Percentiles rank a stretch among this genome's conserved stretches.
Evolutionary conservation across 2,113 vertebrate genomes (phyloP).

Genomic region (Datnioides undecimradiatus): DNA sequence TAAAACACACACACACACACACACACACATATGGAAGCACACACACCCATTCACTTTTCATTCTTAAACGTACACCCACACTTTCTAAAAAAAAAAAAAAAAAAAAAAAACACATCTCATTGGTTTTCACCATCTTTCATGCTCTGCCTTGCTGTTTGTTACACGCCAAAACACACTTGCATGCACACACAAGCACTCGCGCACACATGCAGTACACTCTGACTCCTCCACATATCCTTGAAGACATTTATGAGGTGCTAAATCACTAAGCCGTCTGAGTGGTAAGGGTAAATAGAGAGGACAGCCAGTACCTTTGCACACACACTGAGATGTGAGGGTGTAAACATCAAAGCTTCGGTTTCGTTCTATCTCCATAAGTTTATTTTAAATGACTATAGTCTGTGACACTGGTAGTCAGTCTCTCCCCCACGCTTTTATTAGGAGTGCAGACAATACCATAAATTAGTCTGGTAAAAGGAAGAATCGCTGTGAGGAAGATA

Average conservation of each 20-base stretch:
- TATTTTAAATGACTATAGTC: slow-evolving; percentile 9
- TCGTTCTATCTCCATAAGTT: slow-evolving; percentile 14
- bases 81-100: slow-evolving; percentile 4
- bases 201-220: neutral
- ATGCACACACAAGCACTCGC: neutral
- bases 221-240: slow-evolving; percentile 42
- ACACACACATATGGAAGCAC: neutral
- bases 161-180: neutral
- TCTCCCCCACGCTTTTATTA: neutral
- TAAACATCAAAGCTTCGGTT: slow-evolving; percentile 25
- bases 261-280: slow-evolving; percentile 54
- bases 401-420: neutral
- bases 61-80: slow-evolving; percentile 46
- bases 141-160: neutral
- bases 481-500: neutral
- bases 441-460: neutral
- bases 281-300: slow-evolving; percentile 53
- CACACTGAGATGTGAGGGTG: neutral
- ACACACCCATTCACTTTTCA: slow-evolving; percentile 38
- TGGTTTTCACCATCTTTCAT: slow-evolving; percentile 3
- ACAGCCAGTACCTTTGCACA: slow-evolving; percentile 21
- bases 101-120: too few species aligned
- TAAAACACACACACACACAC: slow-evolving; percentile 16
- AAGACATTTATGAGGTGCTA: slow-evolving; percentile 62
- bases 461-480: slow-evolving; percentile 1